phyloP scores from a whole-genome alignment of 2,888 invertebrate species.

The Lithodes maja region DNA sequence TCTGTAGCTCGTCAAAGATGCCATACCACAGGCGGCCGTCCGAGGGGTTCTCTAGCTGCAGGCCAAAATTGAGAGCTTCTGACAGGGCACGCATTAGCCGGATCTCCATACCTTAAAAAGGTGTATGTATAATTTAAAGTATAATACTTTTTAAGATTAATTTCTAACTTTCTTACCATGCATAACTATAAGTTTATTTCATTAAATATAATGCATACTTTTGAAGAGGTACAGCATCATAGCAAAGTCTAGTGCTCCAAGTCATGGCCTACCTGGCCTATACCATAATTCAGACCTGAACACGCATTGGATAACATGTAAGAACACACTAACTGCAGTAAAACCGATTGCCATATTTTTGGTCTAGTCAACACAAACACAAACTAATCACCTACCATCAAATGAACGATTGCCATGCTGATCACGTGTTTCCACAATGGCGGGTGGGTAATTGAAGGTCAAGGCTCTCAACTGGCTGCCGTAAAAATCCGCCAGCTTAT shows the following conservation, averaged over 20 bases:
- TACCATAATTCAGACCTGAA: too few relatives aligned
- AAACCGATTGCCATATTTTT: background rate
- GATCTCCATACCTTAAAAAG: conserved; percentile 14
- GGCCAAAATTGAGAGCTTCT: conserved; percentile 11
- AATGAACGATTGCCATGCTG: background rate
- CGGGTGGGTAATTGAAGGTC: conserved; percentile 57
- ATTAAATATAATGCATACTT: too few relatives aligned
- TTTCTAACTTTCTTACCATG: too few relatives aligned
- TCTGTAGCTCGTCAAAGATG: conserved; percentile 62
- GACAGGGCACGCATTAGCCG: conserved; percentile 5
- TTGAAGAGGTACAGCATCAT: too few relatives aligned
- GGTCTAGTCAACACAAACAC: background rate
- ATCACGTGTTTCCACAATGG: conserved; percentile 42
- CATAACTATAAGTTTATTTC: too few relatives aligned
- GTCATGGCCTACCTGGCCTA: too few relatives aligned
- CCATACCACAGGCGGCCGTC: conserved; percentile 34
- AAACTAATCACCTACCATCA: conserved; percentile 36
- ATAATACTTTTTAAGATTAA: too few relatives aligned
- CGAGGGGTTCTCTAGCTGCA: background rate
- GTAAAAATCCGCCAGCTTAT: conserved; percentile 46
- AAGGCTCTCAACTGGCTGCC: conserved; percentile 45
- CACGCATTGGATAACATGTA: too few relatives aligned
- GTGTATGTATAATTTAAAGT: too few relatives aligned
- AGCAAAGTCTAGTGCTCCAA: too few relatives aligned
- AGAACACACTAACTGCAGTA: too few relatives aligned